Evolutionary conservation across 2,113 vertebrate species (phyloP), one percentile per base, ranked within the genome.

Genomic region (Romanogobio albipinnatus): DNA sequence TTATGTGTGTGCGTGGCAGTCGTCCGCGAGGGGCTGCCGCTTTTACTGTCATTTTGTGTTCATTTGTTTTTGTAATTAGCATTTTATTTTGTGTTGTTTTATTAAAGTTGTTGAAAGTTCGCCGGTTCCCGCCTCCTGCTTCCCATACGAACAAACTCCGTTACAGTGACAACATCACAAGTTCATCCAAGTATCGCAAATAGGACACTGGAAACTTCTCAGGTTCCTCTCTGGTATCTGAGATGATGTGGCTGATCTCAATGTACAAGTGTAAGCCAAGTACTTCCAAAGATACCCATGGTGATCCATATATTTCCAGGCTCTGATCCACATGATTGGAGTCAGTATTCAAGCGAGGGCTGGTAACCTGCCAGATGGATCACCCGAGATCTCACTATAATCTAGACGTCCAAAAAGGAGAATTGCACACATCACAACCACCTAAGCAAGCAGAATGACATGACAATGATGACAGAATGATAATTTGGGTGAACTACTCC

Each of bases 141-240:
- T n/a, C n/a, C n/a, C n/a, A n/a, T n/a, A n/a, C n/a, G n/a, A n/a
- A n/a, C n/a, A n/a, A n/a, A n/a, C n/a, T n/a, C n/a, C n/a, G n/a
- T n/a, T n/a, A n/a, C n/a, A n/a, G n/a, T n/a, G 26, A 51, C 61
- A 81, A 68, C 43, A 80, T 64, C 78, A 36, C 62, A 68, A 53
- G 26, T 68, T 66, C 10, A n/a, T 19, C 26, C 10, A 49, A 36
- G 61, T 26, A n/a, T 53, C 10, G 5, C 26, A 47, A 39, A 81
- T 29, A 10, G 45, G 26, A 62, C 53, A n/a, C 59, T 53, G 79
- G 62, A 81, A 81, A 68, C 17, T 81, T 81, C 62, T 81, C 79
- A 64, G 62, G 24, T 66, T 68, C 11, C 79, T 51, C 43, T 80
- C 43, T 29, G 24, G 76, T 24, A 59, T 78, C 53, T 47, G 58